Base-by-base conservation (phyloP, 2,113 vertebrate genomes). In the Tupaia chinensis region DNA sequence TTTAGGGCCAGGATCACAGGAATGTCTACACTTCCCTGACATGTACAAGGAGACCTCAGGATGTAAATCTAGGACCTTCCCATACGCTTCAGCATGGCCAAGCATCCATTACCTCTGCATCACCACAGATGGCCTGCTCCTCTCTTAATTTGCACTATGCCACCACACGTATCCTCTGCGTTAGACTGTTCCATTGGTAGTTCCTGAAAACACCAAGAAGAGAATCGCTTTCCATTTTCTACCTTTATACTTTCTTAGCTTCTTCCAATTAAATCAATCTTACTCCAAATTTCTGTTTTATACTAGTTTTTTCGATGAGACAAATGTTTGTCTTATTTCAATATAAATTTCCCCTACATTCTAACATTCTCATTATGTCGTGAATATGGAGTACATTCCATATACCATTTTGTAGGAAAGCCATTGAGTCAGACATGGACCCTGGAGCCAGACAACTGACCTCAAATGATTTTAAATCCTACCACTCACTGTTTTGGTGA, bases 231-330 rank as follows among this genome's bases (percentile, higher is more conserved):
- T 90, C 63, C 23, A 27, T 66, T 76, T 81, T 32, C n/a, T 32
- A 7, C 8, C 4, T 29, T 77, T 84, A 6, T 77, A 16, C 89
- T 93, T 93, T 83, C 65, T 90, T 68, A 34, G 19, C 56, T 83
- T 68, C 73, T 74, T 85, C 58, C 27, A 32, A 14, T 72, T 73
- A 74, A 93, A 70, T 77, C 69, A 56, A 68, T 87, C 56, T 95
- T 76, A 93, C 1, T 22, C 44, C 25, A 54, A 29, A 93, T 94
- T 91, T 95, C 66, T 97, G 20, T 65, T 94, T 56, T 96, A 19
- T 13, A 60, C 17, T 87, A 23, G n/a, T 9, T 93, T 29, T 54
- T 54, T 83, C 84, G 0, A 65, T 60, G 44, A 58, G 23, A 53
- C 25, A 68, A 87, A 70, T 92, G 7, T 23, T 53, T 74, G 6